These are phyloP conservation scores for Drosophila ezoana DNA, from an alignment of 2,888 invertebrate genomes.

Conservation along the genomic window DNA sequence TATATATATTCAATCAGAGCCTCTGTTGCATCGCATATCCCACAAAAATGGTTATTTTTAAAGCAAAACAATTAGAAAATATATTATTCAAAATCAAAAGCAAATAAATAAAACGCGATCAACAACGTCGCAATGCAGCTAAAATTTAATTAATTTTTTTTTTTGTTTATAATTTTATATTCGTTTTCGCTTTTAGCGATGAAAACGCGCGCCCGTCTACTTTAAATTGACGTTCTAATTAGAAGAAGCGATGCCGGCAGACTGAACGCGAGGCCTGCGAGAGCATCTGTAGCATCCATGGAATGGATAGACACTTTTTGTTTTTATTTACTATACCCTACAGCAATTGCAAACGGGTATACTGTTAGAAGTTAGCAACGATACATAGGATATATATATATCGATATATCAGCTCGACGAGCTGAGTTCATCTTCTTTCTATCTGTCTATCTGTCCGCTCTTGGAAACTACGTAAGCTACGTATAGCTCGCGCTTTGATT, in stretches of 20 bases:
- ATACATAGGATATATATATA: no score
- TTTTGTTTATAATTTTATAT: slow-evolving; percentile 2
- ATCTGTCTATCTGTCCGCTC: no score
- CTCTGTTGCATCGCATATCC: slow-evolving; percentile 9
- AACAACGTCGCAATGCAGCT: slow-evolving; percentile 19
- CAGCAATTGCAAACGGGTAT: not conserved
- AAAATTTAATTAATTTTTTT: slow-evolving; percentile 33
- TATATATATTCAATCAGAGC: slow-evolving; percentile 12
- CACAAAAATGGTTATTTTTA: slow-evolving; percentile 7
- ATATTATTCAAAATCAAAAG: not conserved
- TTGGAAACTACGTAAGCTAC: no score
- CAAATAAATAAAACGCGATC: slow-evolving; percentile 12
- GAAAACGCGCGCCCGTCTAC: slow-evolving; percentile 35
- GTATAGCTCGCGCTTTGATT: no score
- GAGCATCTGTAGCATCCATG: slow-evolving; percentile 34
- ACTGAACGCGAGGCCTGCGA: slow-evolving; percentile 59
- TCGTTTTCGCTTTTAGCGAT: slow-evolving; percentile 24
- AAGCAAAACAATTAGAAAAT: not conserved
- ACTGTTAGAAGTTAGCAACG: not conserved
- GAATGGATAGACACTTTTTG: slow-evolving; percentile 15
- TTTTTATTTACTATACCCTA: no score
- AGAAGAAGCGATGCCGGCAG: slow-evolving; percentile 70
- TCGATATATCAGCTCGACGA: no score
- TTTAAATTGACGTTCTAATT: slow-evolving; percentile 74
- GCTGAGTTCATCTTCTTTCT: no score